Percentiles rank a stretch among this genome's conserved stretches.
Evolutionary conservation across 2,113 vertebrate species (phyloP).

Genomic region (Leuciscus idus): DNA sequence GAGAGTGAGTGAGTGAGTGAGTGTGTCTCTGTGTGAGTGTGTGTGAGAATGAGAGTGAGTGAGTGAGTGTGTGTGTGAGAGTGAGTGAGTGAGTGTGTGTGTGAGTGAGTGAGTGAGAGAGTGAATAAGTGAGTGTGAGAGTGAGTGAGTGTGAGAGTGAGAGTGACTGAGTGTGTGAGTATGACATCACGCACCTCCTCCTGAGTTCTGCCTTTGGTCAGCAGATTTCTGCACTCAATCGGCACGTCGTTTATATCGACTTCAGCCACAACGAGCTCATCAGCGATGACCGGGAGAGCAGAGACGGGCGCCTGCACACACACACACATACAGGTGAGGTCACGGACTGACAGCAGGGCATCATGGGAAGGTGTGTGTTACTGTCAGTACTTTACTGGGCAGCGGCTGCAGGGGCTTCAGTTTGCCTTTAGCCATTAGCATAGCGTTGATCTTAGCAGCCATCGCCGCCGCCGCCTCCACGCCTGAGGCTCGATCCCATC

Average conservation of each 20-base stretch:
- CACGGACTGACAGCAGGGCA: not conserved
- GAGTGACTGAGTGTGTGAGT: not conserved
- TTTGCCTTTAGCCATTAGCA: constrained; percentile 97
- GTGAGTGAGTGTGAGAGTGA: too few species aligned
- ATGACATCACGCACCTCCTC: constrained; percentile 80
- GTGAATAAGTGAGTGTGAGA: too few species aligned
- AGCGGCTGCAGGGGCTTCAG: constrained; percentile 83
- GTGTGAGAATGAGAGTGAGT: too few species aligned
- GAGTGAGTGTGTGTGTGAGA: too few species aligned
- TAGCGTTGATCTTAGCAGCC: constrained; percentile 95
- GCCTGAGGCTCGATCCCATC: constrained; percentile 66
- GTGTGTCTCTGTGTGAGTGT: too few species aligned
- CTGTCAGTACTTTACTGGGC: constrained; percentile 71
- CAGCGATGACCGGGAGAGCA: constrained; percentile 57
- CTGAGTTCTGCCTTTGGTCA: constrained; percentile 93
- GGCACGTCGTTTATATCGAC: constrained; percentile 97
- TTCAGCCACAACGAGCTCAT: constrained; percentile 92
- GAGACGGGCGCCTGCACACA: constrained; percentile 54
- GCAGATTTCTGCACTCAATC: constrained; percentile 88
- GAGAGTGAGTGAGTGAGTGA: too few species aligned
- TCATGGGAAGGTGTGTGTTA: not conserved
- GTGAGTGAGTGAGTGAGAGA: too few species aligned
- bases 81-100: too few species aligned
- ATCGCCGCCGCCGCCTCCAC: constrained; percentile 91
- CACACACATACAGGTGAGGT: not conserved